Conservation (phyloP, 2,113 vertebrate genomes). For the Salvelinus sp. region DNA sequence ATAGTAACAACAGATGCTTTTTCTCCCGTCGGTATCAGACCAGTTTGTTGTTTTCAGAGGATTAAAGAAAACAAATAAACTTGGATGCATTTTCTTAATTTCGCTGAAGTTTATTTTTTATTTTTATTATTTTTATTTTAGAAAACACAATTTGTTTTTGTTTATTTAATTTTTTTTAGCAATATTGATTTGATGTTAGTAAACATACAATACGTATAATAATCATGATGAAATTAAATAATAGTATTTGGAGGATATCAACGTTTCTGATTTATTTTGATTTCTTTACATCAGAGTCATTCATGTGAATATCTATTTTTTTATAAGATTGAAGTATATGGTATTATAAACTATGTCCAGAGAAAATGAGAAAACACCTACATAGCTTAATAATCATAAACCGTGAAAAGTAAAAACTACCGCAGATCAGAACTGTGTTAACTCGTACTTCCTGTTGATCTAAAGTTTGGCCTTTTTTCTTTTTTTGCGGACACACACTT, state of each 20-base stretch:
- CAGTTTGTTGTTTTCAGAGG: constrained; percentile 69
- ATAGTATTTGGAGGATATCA: constrained; percentile 4
- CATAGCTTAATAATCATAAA: constrained; percentile 48
- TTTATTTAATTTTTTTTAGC: constrained; percentile 63
- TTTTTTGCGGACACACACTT: constrained; percentile 30
- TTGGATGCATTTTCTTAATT: constrained; percentile 60
- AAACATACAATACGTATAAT: constrained; percentile 24
- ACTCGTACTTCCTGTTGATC: constrained; percentile 76
- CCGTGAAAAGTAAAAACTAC: constrained; percentile 52
- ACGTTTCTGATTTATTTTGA: constrained; percentile 53
- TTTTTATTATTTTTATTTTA: constrained; percentile 62
- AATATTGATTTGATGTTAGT: constrained; percentile 61
- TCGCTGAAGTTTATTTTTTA: constrained; percentile 52
- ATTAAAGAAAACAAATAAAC: constrained; percentile 11
- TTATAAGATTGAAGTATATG: constrained; percentile 69
- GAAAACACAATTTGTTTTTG: constrained; percentile 62
- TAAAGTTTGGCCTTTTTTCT: constrained; percentile 68
- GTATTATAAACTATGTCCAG: constrained; percentile 68
- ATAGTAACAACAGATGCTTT: constrained; percentile 61
- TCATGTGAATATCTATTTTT: constrained; percentile 76
- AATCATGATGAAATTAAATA: constrained; percentile 50
- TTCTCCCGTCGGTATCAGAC: constrained; percentile 35
- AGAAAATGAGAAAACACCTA: constrained; percentile 55
- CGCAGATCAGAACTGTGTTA: constrained; percentile 66
- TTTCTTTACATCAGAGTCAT: constrained; percentile 65